Conservation (phyloP, 2,113 vertebrate species). For the Beaufortia kweichowensis region DNA sequence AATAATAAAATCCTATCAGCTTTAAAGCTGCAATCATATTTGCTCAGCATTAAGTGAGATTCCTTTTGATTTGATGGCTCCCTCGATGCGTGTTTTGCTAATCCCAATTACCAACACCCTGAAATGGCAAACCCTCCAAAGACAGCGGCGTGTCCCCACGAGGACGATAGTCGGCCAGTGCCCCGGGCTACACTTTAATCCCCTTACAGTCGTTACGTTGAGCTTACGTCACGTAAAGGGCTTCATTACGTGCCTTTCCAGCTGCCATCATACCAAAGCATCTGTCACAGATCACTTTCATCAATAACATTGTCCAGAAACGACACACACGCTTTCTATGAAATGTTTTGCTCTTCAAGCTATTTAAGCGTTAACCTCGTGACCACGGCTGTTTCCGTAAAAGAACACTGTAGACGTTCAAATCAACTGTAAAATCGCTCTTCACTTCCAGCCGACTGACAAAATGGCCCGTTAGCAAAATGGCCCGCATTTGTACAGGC, state of each 20-base stretch:
- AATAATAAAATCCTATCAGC: conserved; percentile 29
- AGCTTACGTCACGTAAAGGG: conserved; percentile 61
- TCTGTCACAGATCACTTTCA: conserved; percentile 52
- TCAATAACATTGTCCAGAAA: neutral
- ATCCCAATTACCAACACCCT: conserved; percentile 18
- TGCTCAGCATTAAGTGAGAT: neutral
- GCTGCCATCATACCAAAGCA: conserved; percentile 68
- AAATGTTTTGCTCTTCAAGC: neutral
- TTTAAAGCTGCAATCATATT: conserved; percentile 43
- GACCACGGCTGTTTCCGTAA: no score
- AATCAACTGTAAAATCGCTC: conserved; percentile 38
- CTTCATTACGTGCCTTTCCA: conserved; percentile 72
- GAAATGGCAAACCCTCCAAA: conserved; percentile 23
- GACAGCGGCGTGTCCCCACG: conserved; percentile 9
- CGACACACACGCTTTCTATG: no score
- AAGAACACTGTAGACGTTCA: neutral
- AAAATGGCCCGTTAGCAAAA: conserved; percentile 74
- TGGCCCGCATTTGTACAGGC: conserved; percentile 43
- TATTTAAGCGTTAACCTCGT: no score
- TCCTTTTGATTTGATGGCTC: neutral
- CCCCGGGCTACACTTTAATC: conserved; percentile 51
- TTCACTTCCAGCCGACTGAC: conserved; percentile 42
- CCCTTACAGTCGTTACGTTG: conserved; percentile 64
- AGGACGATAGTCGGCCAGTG: neutral
- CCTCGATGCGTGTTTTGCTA: neutral